A percentile compares a stretch with the other conserved stretches of the same genome.
phyloP scores from a whole-genome alignment of 2,113 vertebrate species.

The Salvator merianae region DNA sequence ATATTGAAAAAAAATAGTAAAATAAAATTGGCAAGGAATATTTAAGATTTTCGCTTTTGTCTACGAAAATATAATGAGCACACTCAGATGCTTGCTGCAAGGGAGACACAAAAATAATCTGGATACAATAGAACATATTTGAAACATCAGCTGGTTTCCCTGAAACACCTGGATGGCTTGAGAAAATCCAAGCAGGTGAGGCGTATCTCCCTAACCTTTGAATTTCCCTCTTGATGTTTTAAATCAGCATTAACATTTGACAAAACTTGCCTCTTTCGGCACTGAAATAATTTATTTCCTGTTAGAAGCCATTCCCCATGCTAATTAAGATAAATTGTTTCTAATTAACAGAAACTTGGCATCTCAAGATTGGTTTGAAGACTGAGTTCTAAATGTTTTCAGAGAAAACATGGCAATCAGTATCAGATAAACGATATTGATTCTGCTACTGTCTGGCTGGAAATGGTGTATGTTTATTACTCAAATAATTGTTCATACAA shows the following conservation, averaged over 20 bases:
- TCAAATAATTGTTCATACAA: slow-evolving; percentile 23
- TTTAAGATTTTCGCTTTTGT: not conserved
- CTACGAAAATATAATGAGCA: slow-evolving; percentile 49
- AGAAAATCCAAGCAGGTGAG: slow-evolving; percentile 34
- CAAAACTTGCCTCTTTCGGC: slow-evolving; percentile 51
- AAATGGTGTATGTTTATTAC: slow-evolving; percentile 38
- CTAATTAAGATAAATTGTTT: slow-evolving; percentile 77
- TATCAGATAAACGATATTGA: slow-evolving; percentile 66
- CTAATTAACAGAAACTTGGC: slow-evolving; percentile 70
- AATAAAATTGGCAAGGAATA: not conserved
- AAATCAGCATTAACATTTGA: slow-evolving; percentile 57
- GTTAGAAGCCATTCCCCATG: slow-evolving; percentile 51
- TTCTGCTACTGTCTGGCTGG: slow-evolving; percentile 52
- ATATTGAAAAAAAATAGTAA: not conserved
- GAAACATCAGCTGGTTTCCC: not conserved
- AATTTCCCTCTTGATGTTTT: slow-evolving; percentile 42
- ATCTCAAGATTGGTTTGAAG: slow-evolving; percentile 62
- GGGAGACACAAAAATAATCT: slow-evolving; percentile 12
- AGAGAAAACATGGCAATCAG: slow-evolving; percentile 55
- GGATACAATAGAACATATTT: slow-evolving; percentile 28
- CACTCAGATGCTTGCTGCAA: slow-evolving; percentile 27
- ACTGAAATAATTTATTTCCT: slow-evolving; percentile 70
- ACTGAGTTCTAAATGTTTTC: slow-evolving; percentile 57
- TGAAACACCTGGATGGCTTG: slow-evolving; percentile 7
- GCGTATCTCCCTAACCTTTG: not conserved